Percentiles rank a stretch among this genome's conserved stretches.
phyloP scores from a whole-genome alignment of 2,888 invertebrate genomes.

The Mimumesa dahlbomi region DNA sequence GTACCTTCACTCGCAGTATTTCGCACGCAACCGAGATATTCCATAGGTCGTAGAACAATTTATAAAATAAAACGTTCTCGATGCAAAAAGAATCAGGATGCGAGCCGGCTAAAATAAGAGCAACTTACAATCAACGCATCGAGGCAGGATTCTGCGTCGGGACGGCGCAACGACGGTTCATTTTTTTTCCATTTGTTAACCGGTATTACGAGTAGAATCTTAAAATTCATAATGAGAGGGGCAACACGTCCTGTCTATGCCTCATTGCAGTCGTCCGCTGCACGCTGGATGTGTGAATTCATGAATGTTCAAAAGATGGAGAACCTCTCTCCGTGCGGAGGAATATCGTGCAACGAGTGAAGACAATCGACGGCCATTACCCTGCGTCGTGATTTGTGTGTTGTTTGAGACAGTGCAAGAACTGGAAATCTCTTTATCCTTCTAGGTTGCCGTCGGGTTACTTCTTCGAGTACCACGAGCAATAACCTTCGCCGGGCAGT shows the following conservation, averaged over 20 bases:
- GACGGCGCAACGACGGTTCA: conserved; percentile 17
- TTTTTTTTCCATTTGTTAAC: conserved; percentile 25
- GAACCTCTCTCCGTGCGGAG: conserved; percentile 44
- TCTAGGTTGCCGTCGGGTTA: not conserved
- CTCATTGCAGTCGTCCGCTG: not conserved
- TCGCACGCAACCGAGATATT: too few species aligned
- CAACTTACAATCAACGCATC: too few species aligned
- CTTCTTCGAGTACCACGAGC: not conserved
- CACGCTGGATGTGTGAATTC: not conserved
- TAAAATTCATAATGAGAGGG: conserved; percentile 44
- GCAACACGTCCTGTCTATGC: conserved; percentile 16
- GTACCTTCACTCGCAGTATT: too few species aligned
- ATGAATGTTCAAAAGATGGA: conserved; percentile 20
- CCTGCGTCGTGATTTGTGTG: conserved; percentile 22
- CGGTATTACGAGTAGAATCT: conserved; percentile 22
- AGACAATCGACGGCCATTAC: conserved; percentile 43
- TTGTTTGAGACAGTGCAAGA: not conserved
- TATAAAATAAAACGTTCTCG: too few species aligned
- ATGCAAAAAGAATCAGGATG: too few species aligned
- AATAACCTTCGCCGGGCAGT: not conserved
- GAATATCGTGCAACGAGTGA: conserved; percentile 20
- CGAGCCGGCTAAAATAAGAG: too few species aligned
- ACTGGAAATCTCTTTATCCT: conserved; percentile 12
- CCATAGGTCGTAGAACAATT: too few species aligned
- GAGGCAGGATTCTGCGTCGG: not conserved